These are phyloP conservation scores for Thalassoma bifasciatum DNA, from an alignment of 2,113 vertebrate genomes.

Conservation along the genomic window DNA sequence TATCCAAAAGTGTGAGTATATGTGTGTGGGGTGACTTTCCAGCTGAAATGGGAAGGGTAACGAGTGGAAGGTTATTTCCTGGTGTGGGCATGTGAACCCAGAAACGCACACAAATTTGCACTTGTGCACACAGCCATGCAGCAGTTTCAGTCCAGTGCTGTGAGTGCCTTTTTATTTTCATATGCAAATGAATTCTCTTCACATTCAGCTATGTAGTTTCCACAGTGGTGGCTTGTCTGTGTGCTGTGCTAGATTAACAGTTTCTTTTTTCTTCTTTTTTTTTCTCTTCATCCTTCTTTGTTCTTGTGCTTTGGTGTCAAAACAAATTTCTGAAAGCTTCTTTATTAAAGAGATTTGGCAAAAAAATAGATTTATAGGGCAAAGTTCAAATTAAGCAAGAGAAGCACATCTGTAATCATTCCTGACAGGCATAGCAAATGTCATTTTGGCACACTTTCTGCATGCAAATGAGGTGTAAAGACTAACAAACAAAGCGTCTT, in stretches of 20 bases:
- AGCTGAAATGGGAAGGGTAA: constrained; percentile 68
- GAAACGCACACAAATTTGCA: constrained; percentile 37
- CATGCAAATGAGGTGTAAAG: constrained; percentile 5
- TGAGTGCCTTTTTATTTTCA: constrained; percentile 55
- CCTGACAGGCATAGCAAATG: constrained; percentile 37
- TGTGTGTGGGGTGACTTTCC: constrained; percentile 67
- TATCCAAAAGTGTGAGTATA: constrained; percentile 7
- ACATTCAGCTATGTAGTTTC: constrained; percentile 42
- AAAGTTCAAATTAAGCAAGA: constrained; percentile 52
- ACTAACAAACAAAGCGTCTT: constrained; percentile 12
- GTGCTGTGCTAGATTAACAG: background rate
- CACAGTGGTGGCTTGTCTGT: constrained; percentile 1
- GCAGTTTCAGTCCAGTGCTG: constrained; percentile 37
- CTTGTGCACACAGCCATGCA: constrained; percentile 31
- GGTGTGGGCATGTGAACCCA: constrained; percentile 51
- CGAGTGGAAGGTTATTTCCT: constrained; percentile 74
- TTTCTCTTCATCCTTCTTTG: background rate
- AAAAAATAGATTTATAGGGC: constrained; percentile 33
- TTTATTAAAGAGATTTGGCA: constrained; percentile 35
- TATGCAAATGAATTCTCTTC: constrained; percentile 47
- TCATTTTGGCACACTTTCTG: constrained; percentile 28
- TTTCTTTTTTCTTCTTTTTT: background rate
- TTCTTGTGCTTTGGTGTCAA: constrained; percentile 14
- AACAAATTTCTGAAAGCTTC: constrained; percentile 5
- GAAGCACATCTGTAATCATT: constrained; percentile 40